Percentiles rank a stretch among this genome's conserved stretches.
Evolutionary conservation across 2,113 vertebrate species (phyloP).

Genomic region (Pimephales promelas): DNA sequence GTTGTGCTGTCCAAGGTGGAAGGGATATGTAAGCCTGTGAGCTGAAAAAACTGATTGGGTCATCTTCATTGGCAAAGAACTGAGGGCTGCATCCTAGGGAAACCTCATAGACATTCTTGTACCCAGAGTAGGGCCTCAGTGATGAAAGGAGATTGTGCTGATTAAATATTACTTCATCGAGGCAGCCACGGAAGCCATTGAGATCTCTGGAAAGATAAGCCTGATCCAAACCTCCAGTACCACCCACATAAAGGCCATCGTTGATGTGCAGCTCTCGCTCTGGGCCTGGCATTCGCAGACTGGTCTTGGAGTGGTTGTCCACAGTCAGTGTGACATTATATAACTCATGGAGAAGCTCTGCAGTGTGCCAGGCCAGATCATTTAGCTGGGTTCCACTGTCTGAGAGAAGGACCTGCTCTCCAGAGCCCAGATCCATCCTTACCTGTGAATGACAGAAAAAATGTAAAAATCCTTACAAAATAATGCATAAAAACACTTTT

Average conservation of each 20-base stretch:
- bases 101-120: slow-evolving; percentile 85
- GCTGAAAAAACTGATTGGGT: slow-evolving; percentile 91
- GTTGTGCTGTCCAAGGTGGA: slow-evolving; percentile 72
- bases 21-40: slow-evolving; percentile 85
- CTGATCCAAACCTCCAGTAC: slow-evolving; percentile 75
- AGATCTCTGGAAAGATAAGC: slow-evolving; percentile 71
- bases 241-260: slow-evolving; percentile 82
- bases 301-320: slow-evolving; percentile 78
- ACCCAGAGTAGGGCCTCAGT: slow-evolving; percentile 82
- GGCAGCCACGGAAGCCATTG: slow-evolving; percentile 82
- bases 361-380: slow-evolving; percentile 85
- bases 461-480: neutral
- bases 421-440: slow-evolving; percentile 80
- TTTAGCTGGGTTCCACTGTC: slow-evolving; percentile 78
- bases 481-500: neutral
- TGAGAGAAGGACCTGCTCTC: slow-evolving; percentile 76
- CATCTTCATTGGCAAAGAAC: slow-evolving; percentile 85
- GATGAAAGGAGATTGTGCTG: slow-evolving; percentile 80
- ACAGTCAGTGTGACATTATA: slow-evolving; percentile 75
- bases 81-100: slow-evolving; percentile 87
- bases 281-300: slow-evolving; percentile 66
- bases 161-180: slow-evolving; percentile 85
- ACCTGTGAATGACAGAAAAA: slow-evolving; percentile 67
- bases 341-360: slow-evolving; percentile 75
- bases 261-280: slow-evolving; percentile 72